A percentile compares a stretch with the other conserved stretches of the same genome.
These are phyloP conservation scores for Saguinus midas DNA, from an alignment of 2,113 vertebrate species.

Conservation along the genomic window DNA sequence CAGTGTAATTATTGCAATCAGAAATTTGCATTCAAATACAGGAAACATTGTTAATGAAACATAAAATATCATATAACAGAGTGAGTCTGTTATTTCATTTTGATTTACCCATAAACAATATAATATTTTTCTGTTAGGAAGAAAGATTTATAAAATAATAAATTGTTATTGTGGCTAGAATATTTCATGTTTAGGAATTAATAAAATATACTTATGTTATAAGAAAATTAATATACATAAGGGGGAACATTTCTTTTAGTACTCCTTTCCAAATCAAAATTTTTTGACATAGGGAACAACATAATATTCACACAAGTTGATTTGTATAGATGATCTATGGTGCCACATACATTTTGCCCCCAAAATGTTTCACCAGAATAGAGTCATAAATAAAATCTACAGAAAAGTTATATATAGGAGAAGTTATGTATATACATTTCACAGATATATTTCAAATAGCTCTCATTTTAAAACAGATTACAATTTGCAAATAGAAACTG, in stretches of 20 bases:
- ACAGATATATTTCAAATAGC: not conserved
- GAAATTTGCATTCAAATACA: slow-evolving; percentile 40
- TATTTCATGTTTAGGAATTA: slow-evolving; percentile 63
- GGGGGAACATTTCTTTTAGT: slow-evolving; percentile 59
- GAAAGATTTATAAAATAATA: slow-evolving; percentile 68
- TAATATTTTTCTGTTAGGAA: slow-evolving; percentile 46
- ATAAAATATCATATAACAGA: slow-evolving; percentile 9
- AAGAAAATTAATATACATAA: slow-evolving; percentile 61
- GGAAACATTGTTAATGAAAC: slow-evolving; percentile 54
- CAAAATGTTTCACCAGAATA: slow-evolving; percentile 5
- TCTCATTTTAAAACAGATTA: slow-evolving; percentile 54
- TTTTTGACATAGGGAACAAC: slow-evolving; percentile 26
- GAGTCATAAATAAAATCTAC: slow-evolving; percentile 39
- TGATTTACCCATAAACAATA: slow-evolving; percentile 43
- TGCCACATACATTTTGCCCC: not conserved
- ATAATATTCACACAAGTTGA: slow-evolving; percentile 33
- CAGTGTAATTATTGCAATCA: slow-evolving; percentile 37
- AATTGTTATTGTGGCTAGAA: slow-evolving; percentile 39
- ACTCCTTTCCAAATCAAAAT: slow-evolving; percentile 38
- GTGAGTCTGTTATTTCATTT: slow-evolving; percentile 38
- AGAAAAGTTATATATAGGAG: not conserved
- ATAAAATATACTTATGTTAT: slow-evolving; percentile 68
- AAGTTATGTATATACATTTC: not conserved
- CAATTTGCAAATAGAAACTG: slow-evolving; percentile 31
- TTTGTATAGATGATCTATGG: slow-evolving; percentile 40